Evolutionary conservation across 2,888 invertebrate species (phyloP).

Genomic region (Torymus aiolomorphi): DNA sequence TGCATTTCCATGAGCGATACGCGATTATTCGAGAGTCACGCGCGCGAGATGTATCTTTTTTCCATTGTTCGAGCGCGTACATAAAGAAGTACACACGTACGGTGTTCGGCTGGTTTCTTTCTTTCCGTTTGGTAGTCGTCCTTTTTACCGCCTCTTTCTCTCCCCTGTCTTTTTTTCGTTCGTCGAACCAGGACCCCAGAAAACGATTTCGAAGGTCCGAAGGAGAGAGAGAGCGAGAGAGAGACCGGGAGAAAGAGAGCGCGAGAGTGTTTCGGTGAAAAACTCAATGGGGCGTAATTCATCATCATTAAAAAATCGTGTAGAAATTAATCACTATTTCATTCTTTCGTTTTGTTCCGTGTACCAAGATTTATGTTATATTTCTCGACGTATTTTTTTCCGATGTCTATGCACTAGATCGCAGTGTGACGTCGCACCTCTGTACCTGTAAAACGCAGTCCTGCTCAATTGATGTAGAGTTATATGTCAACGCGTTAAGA

Average conservation of each 20-base stretch:
- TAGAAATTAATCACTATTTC: conserved; percentile 49
- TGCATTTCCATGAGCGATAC: conserved; percentile 50
- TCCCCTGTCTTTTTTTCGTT: conserved; percentile 8
- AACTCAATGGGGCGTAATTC: conserved; percentile 51
- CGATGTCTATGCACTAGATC: conserved; percentile 22
- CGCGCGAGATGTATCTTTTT: conserved; percentile 53
- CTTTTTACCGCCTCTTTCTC: conserved; percentile 29
- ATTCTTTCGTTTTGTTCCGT: conserved; percentile 10
- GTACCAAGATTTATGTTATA: conserved; percentile 28
- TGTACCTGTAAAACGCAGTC: not conserved
- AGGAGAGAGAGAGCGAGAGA: conserved; percentile 14
- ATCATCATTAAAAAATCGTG: conserved; percentile 55
- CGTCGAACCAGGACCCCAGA: conserved; percentile 36
- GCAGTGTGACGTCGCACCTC: conserved; percentile 14
- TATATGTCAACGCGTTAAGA: conserved; percentile 26
- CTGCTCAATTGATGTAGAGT: conserved; percentile 20
- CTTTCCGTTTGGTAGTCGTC: conserved; percentile 41
- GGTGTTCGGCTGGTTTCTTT: conserved; percentile 47
- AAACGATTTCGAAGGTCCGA: conserved; percentile 58
- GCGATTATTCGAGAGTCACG: conserved; percentile 54
- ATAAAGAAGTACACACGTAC: conserved; percentile 53
- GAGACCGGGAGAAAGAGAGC: not conserved
- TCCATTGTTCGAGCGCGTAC: conserved; percentile 55
- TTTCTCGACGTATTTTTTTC: conserved; percentile 11
- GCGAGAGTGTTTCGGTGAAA: conserved; percentile 40